Evolutionary conservation across 2,113 vertebrate species (phyloP).

Genomic region (Dasypus novemcinctus): DNA sequence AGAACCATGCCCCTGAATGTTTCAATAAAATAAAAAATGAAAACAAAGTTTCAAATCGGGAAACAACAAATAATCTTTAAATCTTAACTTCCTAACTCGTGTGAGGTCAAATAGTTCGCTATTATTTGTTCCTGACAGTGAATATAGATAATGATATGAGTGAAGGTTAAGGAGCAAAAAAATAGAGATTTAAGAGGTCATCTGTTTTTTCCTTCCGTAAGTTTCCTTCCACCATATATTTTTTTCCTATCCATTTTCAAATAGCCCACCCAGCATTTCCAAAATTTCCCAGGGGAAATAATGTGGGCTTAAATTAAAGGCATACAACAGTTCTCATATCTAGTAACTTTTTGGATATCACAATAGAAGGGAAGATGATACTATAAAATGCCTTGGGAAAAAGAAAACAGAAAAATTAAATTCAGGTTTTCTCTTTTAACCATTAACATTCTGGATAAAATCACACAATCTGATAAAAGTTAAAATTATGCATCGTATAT

Average conservation of each 20-base stretch:
- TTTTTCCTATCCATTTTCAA: conserved; percentile 42
- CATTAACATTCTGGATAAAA: conserved; percentile 32
- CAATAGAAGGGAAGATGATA: conserved; percentile 33
- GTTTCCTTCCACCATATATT: conserved; percentile 42
- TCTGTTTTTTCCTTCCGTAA: conserved; percentile 21
- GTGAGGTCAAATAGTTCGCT: neutral
- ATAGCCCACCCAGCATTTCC: conserved; percentile 51
- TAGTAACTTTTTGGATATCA: conserved; percentile 46
- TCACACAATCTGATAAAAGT: neutral
- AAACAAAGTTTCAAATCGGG: conserved; percentile 7
- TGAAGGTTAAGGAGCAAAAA: conserved; percentile 46
- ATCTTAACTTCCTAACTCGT: conserved; percentile 27
- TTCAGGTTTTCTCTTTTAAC: conserved; percentile 45
- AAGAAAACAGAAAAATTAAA: conserved; percentile 34
- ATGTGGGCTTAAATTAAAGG: conserved; percentile 73
- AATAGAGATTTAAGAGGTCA: neutral
- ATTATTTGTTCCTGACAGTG: conserved; percentile 9
- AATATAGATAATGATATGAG: neutral
- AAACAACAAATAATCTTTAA: neutral
- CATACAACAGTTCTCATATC: conserved; percentile 60
- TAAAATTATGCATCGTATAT: neutral
- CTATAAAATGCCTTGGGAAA: conserved; percentile 52
- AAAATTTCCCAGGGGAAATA: conserved; percentile 78
- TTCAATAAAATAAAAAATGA: neutral
- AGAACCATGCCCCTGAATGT: neutral